A percentile compares a stretch with the other conserved stretches of the same genome.
phyloP scores from a whole-genome alignment of 1,140 invertebrate species.

The Teleopsis dalmanni region DNA sequence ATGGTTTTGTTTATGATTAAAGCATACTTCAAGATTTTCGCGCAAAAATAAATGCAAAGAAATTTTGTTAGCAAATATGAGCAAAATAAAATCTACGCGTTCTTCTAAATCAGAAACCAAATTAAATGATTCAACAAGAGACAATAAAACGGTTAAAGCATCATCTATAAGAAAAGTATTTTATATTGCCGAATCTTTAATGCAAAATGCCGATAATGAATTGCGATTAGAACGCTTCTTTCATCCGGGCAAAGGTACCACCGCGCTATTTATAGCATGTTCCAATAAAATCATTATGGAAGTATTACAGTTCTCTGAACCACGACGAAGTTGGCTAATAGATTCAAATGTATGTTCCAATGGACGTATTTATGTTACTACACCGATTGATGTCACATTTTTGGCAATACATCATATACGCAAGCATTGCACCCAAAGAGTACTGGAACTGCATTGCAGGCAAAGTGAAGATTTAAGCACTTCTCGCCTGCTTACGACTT shows the following conservation, averaged over 20 bases:
- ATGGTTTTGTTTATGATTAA: too few relatives aligned
- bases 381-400: slow-evolving; percentile 65
- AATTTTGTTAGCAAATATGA: too few relatives aligned
- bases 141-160: not conserved
- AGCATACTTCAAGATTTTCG: too few relatives aligned
- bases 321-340: slow-evolving; percentile 62
- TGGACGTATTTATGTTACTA: slow-evolving; percentile 62
- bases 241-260: slow-evolving; percentile 29
- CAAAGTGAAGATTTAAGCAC: slow-evolving; percentile 39
- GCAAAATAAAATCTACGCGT: slow-evolving; percentile 11
- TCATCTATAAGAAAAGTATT: slow-evolving; percentile 27
- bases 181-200: slow-evolving; percentile 23
- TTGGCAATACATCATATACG: slow-evolving; percentile 54
- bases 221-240: slow-evolving; percentile 28
- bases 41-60: too few relatives aligned
- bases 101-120: slow-evolving; percentile 7
- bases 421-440: slow-evolving; percentile 51
- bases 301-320: slow-evolving; percentile 58
- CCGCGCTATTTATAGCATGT: slow-evolving; percentile 23
- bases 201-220: slow-evolving; percentile 12
- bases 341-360: slow-evolving; percentile 65
- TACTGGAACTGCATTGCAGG: slow-evolving; percentile 63
- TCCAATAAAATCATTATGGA: slow-evolving; percentile 50
- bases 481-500: slow-evolving; percentile 22
- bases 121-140: too few relatives aligned